Conservation (phyloP, 2,113 vertebrate genomes). For the Phaethon lepturus region DNA sequence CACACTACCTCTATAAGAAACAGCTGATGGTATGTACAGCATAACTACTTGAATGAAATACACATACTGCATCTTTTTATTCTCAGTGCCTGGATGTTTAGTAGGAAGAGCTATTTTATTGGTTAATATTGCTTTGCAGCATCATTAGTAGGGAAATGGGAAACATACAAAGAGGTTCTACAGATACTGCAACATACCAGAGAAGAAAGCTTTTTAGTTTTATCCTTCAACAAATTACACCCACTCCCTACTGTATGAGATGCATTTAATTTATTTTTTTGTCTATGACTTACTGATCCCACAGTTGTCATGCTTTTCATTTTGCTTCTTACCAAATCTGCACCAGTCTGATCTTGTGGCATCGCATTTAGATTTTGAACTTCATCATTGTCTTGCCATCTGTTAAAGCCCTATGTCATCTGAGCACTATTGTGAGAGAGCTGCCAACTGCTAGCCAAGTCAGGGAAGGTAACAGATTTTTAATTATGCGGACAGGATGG, state of each 20-base stretch:
- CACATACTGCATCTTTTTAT: background rate
- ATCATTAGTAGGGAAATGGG: background rate
- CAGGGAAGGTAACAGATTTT: constrained; percentile 38
- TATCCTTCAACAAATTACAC: background rate
- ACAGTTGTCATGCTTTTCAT: background rate
- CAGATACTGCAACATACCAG: background rate
- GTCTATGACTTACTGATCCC: background rate
- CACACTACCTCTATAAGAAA: background rate
- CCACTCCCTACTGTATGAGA: background rate
- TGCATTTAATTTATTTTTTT: background rate
- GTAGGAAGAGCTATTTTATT: background rate
- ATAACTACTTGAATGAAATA: background rate
- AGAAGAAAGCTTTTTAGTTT: background rate
- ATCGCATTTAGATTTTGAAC: background rate
- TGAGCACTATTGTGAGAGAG: background rate
- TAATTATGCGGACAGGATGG: constrained; percentile 39
- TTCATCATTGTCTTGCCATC: constrained; percentile 22
- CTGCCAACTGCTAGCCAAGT: background rate
- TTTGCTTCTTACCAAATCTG: background rate
- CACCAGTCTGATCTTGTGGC: background rate
- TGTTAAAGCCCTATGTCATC: constrained; percentile 1
- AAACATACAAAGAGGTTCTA: background rate
- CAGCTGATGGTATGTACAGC: background rate
- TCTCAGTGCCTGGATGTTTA: background rate
- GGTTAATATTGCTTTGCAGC: background rate